Evolutionary conservation across 2,113 vertebrate genomes (phyloP).

Genomic region (Cryptotis parvus): DNA sequence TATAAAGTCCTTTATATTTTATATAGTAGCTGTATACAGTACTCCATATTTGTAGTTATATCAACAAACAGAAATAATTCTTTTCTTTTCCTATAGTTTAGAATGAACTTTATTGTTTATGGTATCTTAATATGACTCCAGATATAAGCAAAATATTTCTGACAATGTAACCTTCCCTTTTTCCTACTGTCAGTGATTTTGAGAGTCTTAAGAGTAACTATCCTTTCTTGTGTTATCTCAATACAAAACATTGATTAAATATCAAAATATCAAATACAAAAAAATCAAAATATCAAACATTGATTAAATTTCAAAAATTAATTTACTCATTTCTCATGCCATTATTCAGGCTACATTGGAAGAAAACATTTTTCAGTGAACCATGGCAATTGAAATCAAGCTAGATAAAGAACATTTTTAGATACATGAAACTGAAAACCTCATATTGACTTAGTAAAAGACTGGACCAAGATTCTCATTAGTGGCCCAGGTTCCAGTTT

Average conservation of each 20-base stretch:
- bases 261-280: too few relatives aligned
- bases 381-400: not conserved
- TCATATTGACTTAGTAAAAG: not conserved
- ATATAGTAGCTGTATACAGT: too few relatives aligned
- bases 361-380: not conserved
- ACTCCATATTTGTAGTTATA: not conserved
- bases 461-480: not conserved
- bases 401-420: not conserved
- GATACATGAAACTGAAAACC: not conserved
- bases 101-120: not conserved
- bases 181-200: not conserved
- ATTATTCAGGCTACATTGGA: not conserved
- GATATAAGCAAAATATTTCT: not conserved
- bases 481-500: not conserved
- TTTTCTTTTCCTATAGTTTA: not conserved
- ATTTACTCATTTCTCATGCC: not conserved
- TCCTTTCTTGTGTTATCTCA: not conserved
- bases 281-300: slow-evolving; percentile 15
- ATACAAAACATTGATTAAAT: not conserved
- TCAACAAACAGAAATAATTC: not conserved
- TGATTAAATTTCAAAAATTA: too few relatives aligned
- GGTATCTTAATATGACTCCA: not conserved
- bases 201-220: not conserved
- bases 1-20: not conserved
- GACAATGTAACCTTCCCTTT: not conserved